A percentile compares a stretch with the other conserved stretches of the same genome.
phyloP scores from a whole-genome alignment of 2,888 invertebrate species.

The Stratiomys singularior region DNA sequence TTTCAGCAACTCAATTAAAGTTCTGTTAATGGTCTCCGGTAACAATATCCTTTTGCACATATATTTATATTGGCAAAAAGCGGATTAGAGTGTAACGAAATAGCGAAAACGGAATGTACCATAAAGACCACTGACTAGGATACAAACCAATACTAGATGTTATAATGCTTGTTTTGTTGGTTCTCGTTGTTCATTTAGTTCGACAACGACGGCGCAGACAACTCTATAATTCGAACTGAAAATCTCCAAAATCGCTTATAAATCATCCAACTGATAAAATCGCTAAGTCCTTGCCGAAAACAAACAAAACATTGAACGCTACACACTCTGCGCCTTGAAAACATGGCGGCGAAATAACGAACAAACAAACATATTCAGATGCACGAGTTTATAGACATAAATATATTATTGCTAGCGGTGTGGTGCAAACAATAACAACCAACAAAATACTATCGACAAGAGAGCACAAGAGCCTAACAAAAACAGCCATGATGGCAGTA shows the following conservation, averaged over 20 bases:
- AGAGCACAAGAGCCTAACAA: neutral
- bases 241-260: conserved; percentile 50
- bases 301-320: conserved; percentile 8
- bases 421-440: neutral
- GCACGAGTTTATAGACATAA: neutral
- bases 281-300: conserved; percentile 46
- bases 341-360: too few species aligned
- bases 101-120: neutral
- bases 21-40: conserved; percentile 43
- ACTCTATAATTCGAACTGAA: conserved; percentile 15
- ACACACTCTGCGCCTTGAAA: neutral
- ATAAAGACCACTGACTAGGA: neutral
- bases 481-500: conserved; percentile 2
- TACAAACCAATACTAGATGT: conserved; percentile 19
- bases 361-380: conserved; percentile 8
- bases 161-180: conserved; percentile 19
- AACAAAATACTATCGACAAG: conserved; percentile 14
- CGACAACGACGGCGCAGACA: neutral
- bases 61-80: conserved; percentile 25
- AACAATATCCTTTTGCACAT: conserved; percentile 39
- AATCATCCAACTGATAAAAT: conserved; percentile 52
- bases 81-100: conserved; percentile 24
- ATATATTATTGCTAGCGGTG: too few species aligned
- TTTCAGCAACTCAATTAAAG: conserved; percentile 45
- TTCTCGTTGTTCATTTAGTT: neutral